Conservation (phyloP, 92 coral and sea anemone genomes). For the Isaurus tuberculatus region DNA sequence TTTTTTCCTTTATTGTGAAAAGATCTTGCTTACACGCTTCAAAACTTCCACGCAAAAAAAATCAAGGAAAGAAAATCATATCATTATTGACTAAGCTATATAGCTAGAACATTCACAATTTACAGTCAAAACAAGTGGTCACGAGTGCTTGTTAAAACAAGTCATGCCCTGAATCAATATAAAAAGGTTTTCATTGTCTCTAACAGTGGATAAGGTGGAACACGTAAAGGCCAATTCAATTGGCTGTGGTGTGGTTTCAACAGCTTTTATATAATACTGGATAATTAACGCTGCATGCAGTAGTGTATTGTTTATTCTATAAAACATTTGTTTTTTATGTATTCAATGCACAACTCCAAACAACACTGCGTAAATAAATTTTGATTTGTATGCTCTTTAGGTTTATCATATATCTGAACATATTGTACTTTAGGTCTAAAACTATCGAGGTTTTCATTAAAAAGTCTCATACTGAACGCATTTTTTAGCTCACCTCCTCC, state of each 20-base stretch:
- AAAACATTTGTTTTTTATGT: not conserved
- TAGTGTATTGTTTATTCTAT: not conserved
- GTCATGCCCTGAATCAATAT: constrained; percentile 6
- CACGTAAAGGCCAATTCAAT: not conserved
- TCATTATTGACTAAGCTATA: not conserved
- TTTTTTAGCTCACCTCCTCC: constrained; percentile 27
- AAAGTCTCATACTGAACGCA: not conserved
- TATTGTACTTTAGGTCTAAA: not conserved
- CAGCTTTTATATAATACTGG: not conserved
- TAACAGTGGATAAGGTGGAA: not conserved
- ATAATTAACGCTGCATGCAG: not conserved
- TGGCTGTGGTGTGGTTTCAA: no score
- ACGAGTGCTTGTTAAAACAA: not conserved
- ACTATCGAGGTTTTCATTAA: not conserved
- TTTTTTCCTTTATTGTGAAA: no score
- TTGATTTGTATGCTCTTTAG: not conserved
- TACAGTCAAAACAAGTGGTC: not conserved
- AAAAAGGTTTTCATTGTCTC: not conserved
- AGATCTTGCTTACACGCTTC: no score
- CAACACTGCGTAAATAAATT: not conserved
- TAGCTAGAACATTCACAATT: not conserved
- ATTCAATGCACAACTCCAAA: not conserved
- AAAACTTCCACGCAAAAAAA: no score
- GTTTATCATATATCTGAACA: not conserved
- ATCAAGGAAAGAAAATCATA: no score